These are phyloP conservation scores for Heteropelma amictum DNA, from an alignment of 2,888 invertebrate species.

Conservation along the genomic window DNA sequence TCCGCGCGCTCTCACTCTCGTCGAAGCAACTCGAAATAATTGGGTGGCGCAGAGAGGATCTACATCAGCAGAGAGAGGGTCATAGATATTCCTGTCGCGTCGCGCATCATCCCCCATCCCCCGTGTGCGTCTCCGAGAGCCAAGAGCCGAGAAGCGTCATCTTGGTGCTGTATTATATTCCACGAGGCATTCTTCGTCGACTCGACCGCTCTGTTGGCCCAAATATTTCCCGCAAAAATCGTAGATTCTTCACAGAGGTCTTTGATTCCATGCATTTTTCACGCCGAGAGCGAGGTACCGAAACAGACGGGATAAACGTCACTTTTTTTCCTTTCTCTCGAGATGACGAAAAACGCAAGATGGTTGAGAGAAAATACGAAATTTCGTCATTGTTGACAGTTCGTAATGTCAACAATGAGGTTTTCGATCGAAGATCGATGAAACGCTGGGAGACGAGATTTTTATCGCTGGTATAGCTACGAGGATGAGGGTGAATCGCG, in stretches of 20 bases:
- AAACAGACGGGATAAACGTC: too few species aligned
- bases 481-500: background rate
- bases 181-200: slow-evolving; percentile 2
- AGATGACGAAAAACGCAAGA: too few species aligned
- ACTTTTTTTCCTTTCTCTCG: too few species aligned
- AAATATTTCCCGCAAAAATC: background rate
- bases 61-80: slow-evolving; percentile 28
- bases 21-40: slow-evolving; percentile 57
- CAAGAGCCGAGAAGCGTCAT: slow-evolving; percentile 31
- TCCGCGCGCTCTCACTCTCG: slow-evolving; percentile 30
- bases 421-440: too few species aligned
- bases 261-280: too few species aligned
- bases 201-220: background rate
- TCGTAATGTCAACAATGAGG: too few species aligned
- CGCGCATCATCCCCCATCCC: slow-evolving; percentile 27
- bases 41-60: slow-evolving; percentile 43
- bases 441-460: too few species aligned
- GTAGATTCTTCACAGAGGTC: background rate
- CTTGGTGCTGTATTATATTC: slow-evolving; percentile 8
- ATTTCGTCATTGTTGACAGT: too few species aligned
- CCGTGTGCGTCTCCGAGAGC: slow-evolving; percentile 1
- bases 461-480: background rate
- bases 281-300: too few species aligned
- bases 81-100: slow-evolving; percentile 52
- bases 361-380: too few species aligned